Evolutionary conservation across 2,113 vertebrate species (phyloP).

Genomic region (Xiphias gladius): DNA sequence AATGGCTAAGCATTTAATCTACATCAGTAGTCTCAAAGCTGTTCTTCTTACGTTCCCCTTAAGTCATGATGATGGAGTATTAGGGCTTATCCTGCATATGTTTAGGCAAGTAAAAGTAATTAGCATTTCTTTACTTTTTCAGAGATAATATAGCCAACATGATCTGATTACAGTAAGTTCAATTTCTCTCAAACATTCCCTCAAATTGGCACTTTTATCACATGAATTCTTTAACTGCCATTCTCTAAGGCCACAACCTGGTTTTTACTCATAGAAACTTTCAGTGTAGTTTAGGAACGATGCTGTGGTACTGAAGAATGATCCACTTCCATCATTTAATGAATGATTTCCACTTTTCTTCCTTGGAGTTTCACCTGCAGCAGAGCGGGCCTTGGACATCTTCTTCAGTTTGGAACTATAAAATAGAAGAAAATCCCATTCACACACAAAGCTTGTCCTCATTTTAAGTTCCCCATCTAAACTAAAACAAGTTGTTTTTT

Average conservation of each 20-base stretch:
- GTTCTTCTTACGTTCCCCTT: not conserved
- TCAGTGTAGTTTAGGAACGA: conserved; percentile 12
- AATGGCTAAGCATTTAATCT: not conserved
- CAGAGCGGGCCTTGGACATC: conserved; percentile 37
- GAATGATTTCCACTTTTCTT: not conserved
- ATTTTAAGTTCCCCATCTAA: not conserved
- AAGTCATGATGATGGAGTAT: conserved; percentile 10
- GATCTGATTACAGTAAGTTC: not conserved
- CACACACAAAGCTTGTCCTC: not conserved
- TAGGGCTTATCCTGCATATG: not conserved
- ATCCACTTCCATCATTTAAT: not conserved
- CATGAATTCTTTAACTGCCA: not conserved
- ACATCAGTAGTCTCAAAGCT: not conserved
- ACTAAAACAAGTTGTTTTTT: not conserved
- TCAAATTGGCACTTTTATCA: not conserved
- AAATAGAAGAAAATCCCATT: not conserved
- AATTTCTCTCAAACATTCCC: not conserved
- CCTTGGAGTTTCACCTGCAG: not conserved
- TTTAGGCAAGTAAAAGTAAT: conserved; percentile 13
- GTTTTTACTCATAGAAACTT: not conserved
- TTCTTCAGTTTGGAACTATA: conserved; percentile 70
- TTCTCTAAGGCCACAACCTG: not conserved
- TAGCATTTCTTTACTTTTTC: not conserved
- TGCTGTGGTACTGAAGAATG: not conserved
- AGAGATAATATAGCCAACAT: not conserved